Conservation (phyloP, 37 sponge, comb jelly and placozoan species). For the Oscarella lobularis region DNA sequence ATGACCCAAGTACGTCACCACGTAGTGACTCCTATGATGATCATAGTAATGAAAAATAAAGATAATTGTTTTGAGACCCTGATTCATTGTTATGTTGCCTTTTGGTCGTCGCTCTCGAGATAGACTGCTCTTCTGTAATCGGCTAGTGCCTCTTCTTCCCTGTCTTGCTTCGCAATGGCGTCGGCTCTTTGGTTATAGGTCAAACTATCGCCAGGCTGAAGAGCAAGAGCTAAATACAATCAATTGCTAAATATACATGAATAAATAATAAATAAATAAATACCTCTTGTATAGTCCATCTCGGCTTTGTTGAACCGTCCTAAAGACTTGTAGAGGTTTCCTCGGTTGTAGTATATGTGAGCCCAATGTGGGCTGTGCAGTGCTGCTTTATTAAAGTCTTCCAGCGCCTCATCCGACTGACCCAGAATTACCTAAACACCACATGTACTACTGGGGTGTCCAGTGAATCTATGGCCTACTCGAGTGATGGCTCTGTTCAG, state of each 20-base stretch:
- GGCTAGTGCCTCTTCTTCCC: background rate
- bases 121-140: too few species aligned
- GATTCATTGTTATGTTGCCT: background rate
- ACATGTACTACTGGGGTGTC: too few species aligned
- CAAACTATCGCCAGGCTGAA: background rate
- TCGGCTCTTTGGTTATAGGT: background rate
- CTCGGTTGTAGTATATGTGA: conserved; percentile 83
- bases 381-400: conserved; percentile 45
- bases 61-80: background rate
- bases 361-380: conserved; percentile 51
- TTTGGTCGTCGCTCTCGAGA: background rate
- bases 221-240: background rate
- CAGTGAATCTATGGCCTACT: background rate
- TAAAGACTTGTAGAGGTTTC: conserved; percentile 39
- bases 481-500: background rate
- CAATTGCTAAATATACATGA: too few species aligned
- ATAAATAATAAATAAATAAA: too few species aligned
- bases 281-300: conserved; percentile 65
- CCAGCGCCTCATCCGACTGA: conserved; percentile 40
- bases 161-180: background rate
- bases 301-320: conserved; percentile 40
- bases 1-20: background rate
- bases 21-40: background rate
- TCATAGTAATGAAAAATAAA: background rate
- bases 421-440: conserved; percentile 36